These are phyloP conservation scores for Ditylenchus weischeri DNA, from an alignment of 2,888 invertebrate genomes.

Conservation along the genomic window DNA sequence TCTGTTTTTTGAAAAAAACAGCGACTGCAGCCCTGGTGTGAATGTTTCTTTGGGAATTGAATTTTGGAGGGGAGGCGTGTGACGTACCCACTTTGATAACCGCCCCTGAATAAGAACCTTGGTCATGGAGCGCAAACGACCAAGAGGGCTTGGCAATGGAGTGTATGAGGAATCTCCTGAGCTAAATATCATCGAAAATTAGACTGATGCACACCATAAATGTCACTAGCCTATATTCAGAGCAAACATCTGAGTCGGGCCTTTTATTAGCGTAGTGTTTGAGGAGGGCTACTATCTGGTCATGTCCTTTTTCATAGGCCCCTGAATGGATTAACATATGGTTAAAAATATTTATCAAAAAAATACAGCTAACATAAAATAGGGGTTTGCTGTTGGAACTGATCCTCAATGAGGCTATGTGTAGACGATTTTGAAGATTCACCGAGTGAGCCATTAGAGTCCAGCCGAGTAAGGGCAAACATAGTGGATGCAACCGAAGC, in stretches of 20 bases:
- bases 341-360: too few species aligned
- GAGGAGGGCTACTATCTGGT: conserved; percentile 62
- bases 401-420: conserved; percentile 20
- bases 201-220: conserved; percentile 1
- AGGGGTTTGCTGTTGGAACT: conserved; percentile 57
- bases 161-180: conserved; percentile 60
- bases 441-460: conserved; percentile 39
- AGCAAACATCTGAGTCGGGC: conserved; percentile 61
- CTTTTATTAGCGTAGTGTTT: conserved; percentile 61
- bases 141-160: conserved; percentile 62
- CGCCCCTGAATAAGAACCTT: conserved; percentile 4
- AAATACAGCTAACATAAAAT: conserved; percentile 53
- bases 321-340: conserved; percentile 30
- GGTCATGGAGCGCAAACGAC: conserved; percentile 62
- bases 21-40: too few species aligned
- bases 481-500: conserved; percentile 37
- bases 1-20: too few species aligned
- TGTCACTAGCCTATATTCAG: conserved; percentile 59
- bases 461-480: conserved; percentile 46
- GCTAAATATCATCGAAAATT: conserved; percentile 22
- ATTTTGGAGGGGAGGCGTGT: too few species aligned
- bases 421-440: conserved; percentile 24
- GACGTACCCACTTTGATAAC: too few species aligned
- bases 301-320: conserved; percentile 63
- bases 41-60: too few species aligned